Percentiles rank a stretch among this genome's conserved stretches.
Conservation (phyloP, 2,888 invertebrate species). For the Mimachlamys varia region DNA sequence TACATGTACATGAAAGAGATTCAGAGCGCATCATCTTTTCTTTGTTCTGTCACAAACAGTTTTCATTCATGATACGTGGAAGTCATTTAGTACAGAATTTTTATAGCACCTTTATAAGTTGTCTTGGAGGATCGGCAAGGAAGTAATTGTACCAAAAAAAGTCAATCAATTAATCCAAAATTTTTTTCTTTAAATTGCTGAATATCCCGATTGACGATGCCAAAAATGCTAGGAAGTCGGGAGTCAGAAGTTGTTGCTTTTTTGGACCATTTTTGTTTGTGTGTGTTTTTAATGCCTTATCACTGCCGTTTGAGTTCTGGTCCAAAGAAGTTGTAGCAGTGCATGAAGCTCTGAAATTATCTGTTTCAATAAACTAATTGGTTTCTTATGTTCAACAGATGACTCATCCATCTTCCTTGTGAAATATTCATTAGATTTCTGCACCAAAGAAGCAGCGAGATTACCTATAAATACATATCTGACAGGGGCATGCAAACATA, state of each 20-base stretch:
- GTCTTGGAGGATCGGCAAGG: background rate
- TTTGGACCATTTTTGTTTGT: background rate
- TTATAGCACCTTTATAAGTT: background rate
- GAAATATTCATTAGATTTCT: slow-evolving; percentile 7
- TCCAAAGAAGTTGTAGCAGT: slow-evolving; percentile 1
- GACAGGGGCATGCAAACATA: background rate
- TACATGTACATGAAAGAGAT: background rate
- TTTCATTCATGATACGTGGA: background rate
- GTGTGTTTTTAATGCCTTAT: slow-evolving; percentile 32
- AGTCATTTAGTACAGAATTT: background rate
- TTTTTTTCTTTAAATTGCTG: background rate
- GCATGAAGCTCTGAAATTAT: slow-evolving; percentile 26
- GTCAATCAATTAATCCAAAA: background rate
- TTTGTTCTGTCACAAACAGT: background rate
- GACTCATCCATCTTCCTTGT: background rate
- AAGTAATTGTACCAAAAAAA: background rate
- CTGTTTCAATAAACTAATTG: slow-evolving; percentile 25
- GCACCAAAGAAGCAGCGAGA: background rate
- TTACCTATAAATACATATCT: background rate
- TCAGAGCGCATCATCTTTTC: background rate
- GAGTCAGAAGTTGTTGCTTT: background rate
- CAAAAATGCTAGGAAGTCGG: background rate
- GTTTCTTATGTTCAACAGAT: background rate
- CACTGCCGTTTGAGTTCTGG: slow-evolving; percentile 10
- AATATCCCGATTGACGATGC: background rate